Evolutionary conservation across 92 coral and sea anemone genomes (phyloP), one percentile per base, ranked within the genome.

Genomic region (Zoanthus sansibaricus): DNA sequence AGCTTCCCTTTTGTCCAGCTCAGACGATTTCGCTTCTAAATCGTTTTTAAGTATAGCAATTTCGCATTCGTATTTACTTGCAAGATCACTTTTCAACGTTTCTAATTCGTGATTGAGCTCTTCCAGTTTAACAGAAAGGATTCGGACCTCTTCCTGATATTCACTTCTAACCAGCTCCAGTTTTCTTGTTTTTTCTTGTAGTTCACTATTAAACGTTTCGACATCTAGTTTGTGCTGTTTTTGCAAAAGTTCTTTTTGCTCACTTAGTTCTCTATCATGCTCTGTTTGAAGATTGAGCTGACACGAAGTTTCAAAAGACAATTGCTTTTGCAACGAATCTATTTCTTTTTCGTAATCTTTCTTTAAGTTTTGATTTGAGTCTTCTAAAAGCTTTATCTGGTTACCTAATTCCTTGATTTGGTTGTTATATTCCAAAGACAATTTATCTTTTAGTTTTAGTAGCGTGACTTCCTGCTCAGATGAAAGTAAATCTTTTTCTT

Each of bases 241-340:
- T 83, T 90, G 78, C 49, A 90, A 77, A 1, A 89, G 58, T 73
- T 94, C 95, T 56, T 79, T 88, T 67, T 87, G 90, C 20, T 67
- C 86, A 20, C 64, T 79, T 46, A 94, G 70, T 78, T 94, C 95
- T 54, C 77, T 86, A 49, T 94, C 91, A 31, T 93, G 95, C 52
- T 92, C 94, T 61, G 85, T 90, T 77, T 93, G 95, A 31, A 94
- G 95, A 62, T 94, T 93, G 12, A 89, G 91, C 74, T 94, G 95
- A 68, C 93, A 94, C 16, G 91, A 88, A 70, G 74, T 94, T 85
- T 93, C 98, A 77, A 93, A 94, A 10, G 86, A 85, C 21, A 94
- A 64, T 77, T 94, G 98, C 62, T 93, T 91, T 82, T 89, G 93
- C 37, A 94, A 88, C 47, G 91, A 82, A 54, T 89, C 85, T 48